These are phyloP conservation scores for Aix galericulata DNA, from an alignment of 2,113 vertebrate species.

Conservation along the genomic window DNA sequence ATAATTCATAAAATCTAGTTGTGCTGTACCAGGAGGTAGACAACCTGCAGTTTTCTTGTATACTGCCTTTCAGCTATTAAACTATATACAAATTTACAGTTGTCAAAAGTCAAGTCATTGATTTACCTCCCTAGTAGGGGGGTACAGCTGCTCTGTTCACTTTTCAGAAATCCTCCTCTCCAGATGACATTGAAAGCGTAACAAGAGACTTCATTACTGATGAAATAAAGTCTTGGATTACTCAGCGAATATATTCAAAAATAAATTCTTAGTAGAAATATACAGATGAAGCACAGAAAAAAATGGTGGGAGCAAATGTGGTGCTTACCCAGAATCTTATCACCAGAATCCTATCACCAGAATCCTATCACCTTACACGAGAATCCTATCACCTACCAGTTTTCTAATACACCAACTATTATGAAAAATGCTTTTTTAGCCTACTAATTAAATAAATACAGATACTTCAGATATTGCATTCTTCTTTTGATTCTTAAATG, in stretches of 20 bases:
- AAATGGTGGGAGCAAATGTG: neutral
- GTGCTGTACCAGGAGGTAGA: neutral
- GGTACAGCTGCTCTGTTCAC: constrained; percentile 24
- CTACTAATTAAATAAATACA: neutral
- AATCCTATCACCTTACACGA: neutral
- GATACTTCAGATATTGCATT: neutral
- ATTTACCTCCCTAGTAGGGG: constrained; percentile 7
- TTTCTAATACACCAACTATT: neutral
- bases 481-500: neutral
- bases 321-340: neutral
- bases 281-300: neutral
- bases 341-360: neutral
- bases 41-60: neutral
- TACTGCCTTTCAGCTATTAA: constrained; percentile 19
- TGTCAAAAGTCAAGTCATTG: constrained; percentile 8
- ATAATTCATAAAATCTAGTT: neutral
- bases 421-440: neutral
- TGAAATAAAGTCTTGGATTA: constrained; percentile 18
- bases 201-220: constrained; percentile 12
- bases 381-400: neutral
- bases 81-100: constrained; percentile 18
- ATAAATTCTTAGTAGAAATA: neutral
- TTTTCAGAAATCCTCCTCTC: constrained; percentile 39
- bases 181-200: constrained; percentile 14
- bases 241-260: neutral